These are phyloP conservation scores for Arbacia lixula DNA, from an alignment of 53 echinoderm and acorn worm species.

Conservation along the genomic window DNA sequence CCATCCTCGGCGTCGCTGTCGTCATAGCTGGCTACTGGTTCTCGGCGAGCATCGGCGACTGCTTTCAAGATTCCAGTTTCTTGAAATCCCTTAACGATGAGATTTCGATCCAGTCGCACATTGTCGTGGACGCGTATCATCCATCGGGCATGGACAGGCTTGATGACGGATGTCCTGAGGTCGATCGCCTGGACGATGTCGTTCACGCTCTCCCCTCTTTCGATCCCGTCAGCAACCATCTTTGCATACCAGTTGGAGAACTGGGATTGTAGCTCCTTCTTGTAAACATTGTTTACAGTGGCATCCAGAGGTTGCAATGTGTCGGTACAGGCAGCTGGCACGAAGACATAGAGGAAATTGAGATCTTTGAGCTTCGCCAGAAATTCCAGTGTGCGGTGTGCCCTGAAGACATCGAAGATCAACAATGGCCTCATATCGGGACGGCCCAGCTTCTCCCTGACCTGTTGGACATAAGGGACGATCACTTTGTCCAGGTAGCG, in stretches of 20 bases:
- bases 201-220: neutral
- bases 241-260: slow-evolving; percentile 41
- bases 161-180: slow-evolving; percentile 50
- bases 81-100: slow-evolving; percentile 53
- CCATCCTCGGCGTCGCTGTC: slow-evolving; percentile 21
- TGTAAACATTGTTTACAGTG: slow-evolving; percentile 13
- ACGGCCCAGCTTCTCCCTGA: slow-evolving; percentile 11
- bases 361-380: neutral
- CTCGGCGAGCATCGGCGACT: slow-evolving; percentile 23
- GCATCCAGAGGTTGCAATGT: slow-evolving; percentile 21
- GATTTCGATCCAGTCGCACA: slow-evolving; percentile 23
- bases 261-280: slow-evolving; percentile 32
- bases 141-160: slow-evolving; percentile 56
- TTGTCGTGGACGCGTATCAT: slow-evolving; percentile 47
- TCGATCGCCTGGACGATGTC: slow-evolving; percentile 41
- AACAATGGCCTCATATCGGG: slow-evolving; percentile 38
- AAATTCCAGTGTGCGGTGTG: slow-evolving; percentile 35
- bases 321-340: slow-evolving; percentile 45
- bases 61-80: slow-evolving; percentile 54
- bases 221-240: slow-evolving; percentile 10
- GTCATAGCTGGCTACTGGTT: neutral
- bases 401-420: slow-evolving; percentile 56
- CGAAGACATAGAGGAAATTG: slow-evolving; percentile 21
- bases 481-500: slow-evolving; percentile 55
- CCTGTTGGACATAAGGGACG: slow-evolving; percentile 36